Conservation (phyloP, 2,113 vertebrate genomes). For the Antechinus flavipes region DNA sequence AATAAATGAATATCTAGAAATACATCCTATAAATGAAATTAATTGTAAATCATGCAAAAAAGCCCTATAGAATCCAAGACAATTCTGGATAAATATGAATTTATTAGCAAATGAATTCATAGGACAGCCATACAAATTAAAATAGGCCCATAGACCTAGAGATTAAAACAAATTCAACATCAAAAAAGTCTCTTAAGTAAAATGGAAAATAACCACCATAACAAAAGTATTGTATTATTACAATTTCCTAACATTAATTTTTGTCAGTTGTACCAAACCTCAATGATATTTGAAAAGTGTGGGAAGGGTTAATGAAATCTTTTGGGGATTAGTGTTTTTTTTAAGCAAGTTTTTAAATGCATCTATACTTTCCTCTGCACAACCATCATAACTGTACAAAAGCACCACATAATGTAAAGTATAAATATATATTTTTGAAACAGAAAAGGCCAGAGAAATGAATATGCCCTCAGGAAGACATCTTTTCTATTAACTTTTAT, state of each 20-base stretch:
- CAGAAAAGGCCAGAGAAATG: slow-evolving; percentile 54
- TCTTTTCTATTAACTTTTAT: slow-evolving; percentile 76
- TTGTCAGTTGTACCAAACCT: slow-evolving; percentile 21
- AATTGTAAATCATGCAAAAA: slow-evolving; percentile 25
- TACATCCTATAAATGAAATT: neutral
- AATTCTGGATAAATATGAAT: slow-evolving; percentile 22
- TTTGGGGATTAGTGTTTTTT: neutral
- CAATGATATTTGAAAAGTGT: slow-evolving; percentile 6
- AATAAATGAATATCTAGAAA: slow-evolving; percentile 19
- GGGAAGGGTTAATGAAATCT: slow-evolving; percentile 10
- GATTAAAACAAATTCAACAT: slow-evolving; percentile 55
- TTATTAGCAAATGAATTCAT: slow-evolving; percentile 40
- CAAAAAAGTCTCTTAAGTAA: slow-evolving; percentile 42
- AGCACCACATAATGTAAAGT: slow-evolving; percentile 53
- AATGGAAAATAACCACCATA: slow-evolving; percentile 8
- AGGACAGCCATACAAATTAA: slow-evolving; percentile 35
- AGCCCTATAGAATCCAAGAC: neutral
- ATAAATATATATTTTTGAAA: slow-evolving; percentile 67
- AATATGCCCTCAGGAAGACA: slow-evolving; percentile 74
- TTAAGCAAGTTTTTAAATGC: too few relatives aligned
- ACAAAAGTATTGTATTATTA: slow-evolving; percentile 14
- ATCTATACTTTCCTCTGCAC: slow-evolving; percentile 48
- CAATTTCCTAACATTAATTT: neutral
- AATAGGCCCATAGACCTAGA: neutral
- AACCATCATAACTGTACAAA: slow-evolving; percentile 31